Conservation (phyloP, 1,140 invertebrate species). For the Drosophila pruinosa region DNA sequence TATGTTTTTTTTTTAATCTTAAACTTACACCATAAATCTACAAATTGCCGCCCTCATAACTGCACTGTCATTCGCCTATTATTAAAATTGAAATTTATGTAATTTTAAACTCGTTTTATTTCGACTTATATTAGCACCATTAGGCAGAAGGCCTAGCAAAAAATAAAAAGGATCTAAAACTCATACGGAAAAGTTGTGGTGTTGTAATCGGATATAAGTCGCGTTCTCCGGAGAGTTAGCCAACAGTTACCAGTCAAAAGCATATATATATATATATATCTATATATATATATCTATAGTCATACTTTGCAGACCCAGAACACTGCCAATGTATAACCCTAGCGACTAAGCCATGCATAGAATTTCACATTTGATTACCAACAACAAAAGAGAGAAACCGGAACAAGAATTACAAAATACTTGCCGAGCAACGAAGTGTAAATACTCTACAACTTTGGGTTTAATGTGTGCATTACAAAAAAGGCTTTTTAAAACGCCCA, state of each 20-base stretch:
- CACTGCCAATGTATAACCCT: constrained; percentile 8
- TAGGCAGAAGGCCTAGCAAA: constrained; percentile 31
- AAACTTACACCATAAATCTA: neutral
- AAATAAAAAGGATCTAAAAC: constrained; percentile 16
- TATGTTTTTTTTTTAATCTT: neutral
- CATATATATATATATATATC: constrained; percentile 1
- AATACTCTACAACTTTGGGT: constrained; percentile 18
- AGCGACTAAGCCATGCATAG: constrained; percentile 56
- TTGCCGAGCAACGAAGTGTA: neutral
- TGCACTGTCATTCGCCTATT: constrained; percentile 3
- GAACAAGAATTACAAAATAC: constrained; percentile 20
- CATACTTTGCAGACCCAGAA: constrained; percentile 15
- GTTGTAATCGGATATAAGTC: constrained; percentile 79
- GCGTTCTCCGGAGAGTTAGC: constrained; percentile 55
- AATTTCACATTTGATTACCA: constrained; percentile 70
- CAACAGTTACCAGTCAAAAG: constrained; percentile 3
- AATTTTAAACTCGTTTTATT: constrained; percentile 50
- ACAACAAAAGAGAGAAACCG: constrained; percentile 6
- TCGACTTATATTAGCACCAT: constrained; percentile 48
- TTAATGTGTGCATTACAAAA: neutral
- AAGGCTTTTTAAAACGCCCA: too few species aligned
- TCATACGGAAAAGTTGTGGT: constrained; percentile 52
- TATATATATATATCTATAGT: neutral
- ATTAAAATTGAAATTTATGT: constrained; percentile 37
- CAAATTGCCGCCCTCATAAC: neutral